Percentiles rank a stretch among this genome's conserved stretches.
Evolutionary conservation across 2,888 invertebrate species (phyloP).

Genomic region (Mellilla xanthometata): DNA sequence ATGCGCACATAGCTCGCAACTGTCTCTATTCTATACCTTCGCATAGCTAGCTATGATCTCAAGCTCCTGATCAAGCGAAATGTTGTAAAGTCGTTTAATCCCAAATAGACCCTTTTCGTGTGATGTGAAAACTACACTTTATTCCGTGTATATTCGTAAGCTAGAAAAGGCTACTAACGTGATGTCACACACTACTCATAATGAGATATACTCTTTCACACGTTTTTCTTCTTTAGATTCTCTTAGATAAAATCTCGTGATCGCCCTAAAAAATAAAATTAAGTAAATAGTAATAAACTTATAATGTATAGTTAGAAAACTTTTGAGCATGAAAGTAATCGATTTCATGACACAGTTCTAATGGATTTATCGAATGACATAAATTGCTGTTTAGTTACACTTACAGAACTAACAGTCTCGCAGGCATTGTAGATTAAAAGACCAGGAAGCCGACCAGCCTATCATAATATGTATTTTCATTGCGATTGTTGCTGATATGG

Average conservation of each 20-base stretch:
- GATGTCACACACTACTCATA: too few species aligned
- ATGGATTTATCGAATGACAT: constrained; percentile 20
- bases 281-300: constrained; percentile 6
- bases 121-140: too few species aligned
- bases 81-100: too few species aligned
- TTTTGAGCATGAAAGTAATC: constrained; percentile 17
- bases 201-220: too few species aligned
- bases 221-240: too few species aligned
- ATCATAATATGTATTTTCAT: too few species aligned
- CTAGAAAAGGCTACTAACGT: too few species aligned
- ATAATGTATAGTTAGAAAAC: constrained; percentile 12
- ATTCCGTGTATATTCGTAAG: too few species aligned
- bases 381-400: constrained; percentile 22
- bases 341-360: constrained; percentile 25
- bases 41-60: neutral
- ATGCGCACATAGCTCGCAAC: constrained; percentile 4
- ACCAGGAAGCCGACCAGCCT: too few species aligned
- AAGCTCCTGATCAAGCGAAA: too few species aligned
- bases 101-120: too few species aligned
- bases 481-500: neutral
- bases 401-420: constrained; percentile 5
- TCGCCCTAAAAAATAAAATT: neutral
- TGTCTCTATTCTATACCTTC: constrained; percentile 1
- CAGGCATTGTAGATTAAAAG: neutral
- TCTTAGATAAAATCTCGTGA: too few species aligned